These are phyloP conservation scores for Gadus chalcogrammus DNA, from an alignment of 2,113 vertebrate species.

Conservation along the genomic window DNA sequence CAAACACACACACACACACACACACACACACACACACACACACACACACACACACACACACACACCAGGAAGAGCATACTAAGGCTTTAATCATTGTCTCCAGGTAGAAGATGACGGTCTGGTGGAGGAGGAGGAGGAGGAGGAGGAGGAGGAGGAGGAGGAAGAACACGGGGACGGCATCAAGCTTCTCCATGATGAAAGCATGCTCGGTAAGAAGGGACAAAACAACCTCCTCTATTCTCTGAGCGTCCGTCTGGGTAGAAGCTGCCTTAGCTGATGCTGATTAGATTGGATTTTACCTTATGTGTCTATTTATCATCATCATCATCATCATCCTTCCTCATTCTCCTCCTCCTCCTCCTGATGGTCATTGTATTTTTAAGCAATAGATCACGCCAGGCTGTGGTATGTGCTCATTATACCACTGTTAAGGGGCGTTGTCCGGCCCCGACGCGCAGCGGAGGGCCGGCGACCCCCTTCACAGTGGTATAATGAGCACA, in stretches of 20 bases:
- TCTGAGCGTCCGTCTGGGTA: background rate
- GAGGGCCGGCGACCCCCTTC: too few relatives aligned
- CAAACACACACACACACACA: too few relatives aligned
- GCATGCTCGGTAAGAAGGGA: conserved; percentile 59
- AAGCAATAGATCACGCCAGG: too few relatives aligned
- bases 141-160: too few relatives aligned
- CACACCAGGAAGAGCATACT: background rate
- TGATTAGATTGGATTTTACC: too few relatives aligned
- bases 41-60: background rate
- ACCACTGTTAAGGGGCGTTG: too few relatives aligned
- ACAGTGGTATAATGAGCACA: too few relatives aligned
- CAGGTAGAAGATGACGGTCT: conserved; percentile 66
- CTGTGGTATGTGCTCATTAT: too few relatives aligned
- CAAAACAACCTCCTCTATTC: conserved; percentile 59
- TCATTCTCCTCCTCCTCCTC: conserved; percentile 1
- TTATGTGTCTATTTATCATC: background rate
- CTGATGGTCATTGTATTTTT: background rate
- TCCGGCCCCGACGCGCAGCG: too few relatives aligned
- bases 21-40: background rate
- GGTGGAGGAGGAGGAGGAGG: conserved; percentile 49
- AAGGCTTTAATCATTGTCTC: background rate
- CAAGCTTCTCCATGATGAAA: conserved; percentile 54
- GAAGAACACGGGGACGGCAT: too few relatives aligned
- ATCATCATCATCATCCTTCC: background rate
- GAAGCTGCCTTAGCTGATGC: background rate